Evolutionary conservation across 2,888 invertebrate genomes (phyloP), one percentile per base, ranked within the genome.

Genomic region (Sphaeridia pumilis): DNA sequence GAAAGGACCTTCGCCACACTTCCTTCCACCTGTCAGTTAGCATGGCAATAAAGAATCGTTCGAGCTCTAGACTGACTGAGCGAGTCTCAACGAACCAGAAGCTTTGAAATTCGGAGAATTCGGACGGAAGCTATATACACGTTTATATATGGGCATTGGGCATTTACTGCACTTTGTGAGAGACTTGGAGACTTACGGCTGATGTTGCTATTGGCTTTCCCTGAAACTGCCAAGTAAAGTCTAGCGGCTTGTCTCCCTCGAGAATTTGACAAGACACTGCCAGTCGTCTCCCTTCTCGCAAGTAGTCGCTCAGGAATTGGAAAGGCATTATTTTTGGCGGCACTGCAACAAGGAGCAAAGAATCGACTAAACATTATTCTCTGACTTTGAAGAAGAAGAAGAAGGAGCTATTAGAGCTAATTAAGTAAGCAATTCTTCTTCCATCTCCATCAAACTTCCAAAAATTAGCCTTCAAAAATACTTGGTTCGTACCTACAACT

Each of bases 161-260:
- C n/a, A n/a, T n/a, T n/a, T n/a, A n/a, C n/a, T n/a, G n/a, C n/a
- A n/a, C n/a, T n/a, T n/a, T n/a, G n/a, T n/a, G n/a, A n/a, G n/a
- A n/a, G n/a, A n/a, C n/a, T n/a, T n/a, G 31, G 7, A 31, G 7
- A 38, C 45, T 45, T 22, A 52, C 56, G 22, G 48, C 20, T 10
- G 52, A 45, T 21, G 43, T 55, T 60, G 79, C 77, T 65, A 87
- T 79, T 4, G 82, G 77, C 68, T 83, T 83, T 44, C 83, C 86
- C 70, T 92, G 86, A 71, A 89, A 83, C 68, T 87, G 86, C 92
- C 92, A 94, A 49, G 83, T 80, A 73, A 93, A 87, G 63, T 83
- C 83, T 65, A 93, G 83, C 45, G 93, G 93, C 66, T 88, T 78
- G 74, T 93, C 92, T 22, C 93, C 90, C 73, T 89, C 87, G 69